Percentiles rank a stretch among this genome's conserved stretches.
These are phyloP conservation scores for Hyles euphorbiae DNA, from an alignment of 1,140 invertebrate species.

Conservation along the genomic window DNA sequence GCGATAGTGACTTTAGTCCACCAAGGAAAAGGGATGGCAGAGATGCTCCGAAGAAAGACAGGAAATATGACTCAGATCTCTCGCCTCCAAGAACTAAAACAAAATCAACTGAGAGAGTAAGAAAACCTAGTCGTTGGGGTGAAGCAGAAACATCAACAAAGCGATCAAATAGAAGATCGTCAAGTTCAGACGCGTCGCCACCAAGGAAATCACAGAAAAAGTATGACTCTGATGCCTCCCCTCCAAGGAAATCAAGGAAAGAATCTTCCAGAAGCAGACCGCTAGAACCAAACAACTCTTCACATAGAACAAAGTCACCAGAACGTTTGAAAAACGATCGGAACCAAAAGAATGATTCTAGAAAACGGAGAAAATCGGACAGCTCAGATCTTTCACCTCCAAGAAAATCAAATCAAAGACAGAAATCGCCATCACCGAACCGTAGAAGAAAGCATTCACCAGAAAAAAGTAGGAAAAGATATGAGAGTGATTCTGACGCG, in stretches of 20 bases:
- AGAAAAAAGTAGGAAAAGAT: constrained; percentile 17
- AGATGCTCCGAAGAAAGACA: constrained; percentile 3
- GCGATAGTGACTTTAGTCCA: constrained; percentile 10
- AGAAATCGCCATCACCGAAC: constrained; percentile 8
- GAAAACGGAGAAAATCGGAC: constrained; percentile 6
- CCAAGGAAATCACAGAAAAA: constrained; percentile 21
- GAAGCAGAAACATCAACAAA: not conserved
- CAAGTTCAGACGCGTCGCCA: constrained; percentile 18
- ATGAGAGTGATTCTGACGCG: constrained; percentile 38
- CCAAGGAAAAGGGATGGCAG: constrained; percentile 5
- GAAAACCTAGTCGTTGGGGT: no score
- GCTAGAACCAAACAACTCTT: not conserved
- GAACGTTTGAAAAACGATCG: no score
- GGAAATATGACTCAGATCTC: not conserved
- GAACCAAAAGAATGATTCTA: constrained; percentile 1
- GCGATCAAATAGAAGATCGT: constrained; percentile 3
- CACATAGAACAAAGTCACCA: not conserved
- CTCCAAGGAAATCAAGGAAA: constrained; percentile 17
- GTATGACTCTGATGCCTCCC: constrained; percentile 18
- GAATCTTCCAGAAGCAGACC: constrained; percentile 7
- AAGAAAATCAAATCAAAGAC: constrained; percentile 25
- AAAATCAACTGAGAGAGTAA: no score
- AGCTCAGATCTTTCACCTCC: constrained; percentile 49
- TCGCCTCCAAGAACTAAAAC: no score
- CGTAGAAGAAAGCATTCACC: constrained; percentile 5